Evolutionary conservation across 2,888 invertebrate genomes (phyloP).

Genomic region (Rhagium mordax): DNA sequence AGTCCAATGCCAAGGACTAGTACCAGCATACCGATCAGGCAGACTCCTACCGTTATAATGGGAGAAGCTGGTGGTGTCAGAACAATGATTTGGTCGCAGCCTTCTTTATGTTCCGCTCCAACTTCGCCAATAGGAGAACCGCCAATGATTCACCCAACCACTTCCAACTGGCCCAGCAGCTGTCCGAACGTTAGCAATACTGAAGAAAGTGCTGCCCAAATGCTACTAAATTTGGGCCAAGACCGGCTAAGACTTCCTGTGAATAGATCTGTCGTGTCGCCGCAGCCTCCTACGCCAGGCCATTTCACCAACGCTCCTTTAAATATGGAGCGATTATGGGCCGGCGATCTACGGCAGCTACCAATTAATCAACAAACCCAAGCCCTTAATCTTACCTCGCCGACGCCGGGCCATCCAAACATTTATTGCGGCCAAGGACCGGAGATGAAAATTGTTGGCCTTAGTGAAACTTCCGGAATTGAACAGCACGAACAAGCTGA

Average conservation of each 20-base stretch:
- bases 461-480: constrained; percentile 39
- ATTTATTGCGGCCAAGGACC: constrained; percentile 36
- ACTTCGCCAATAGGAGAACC: constrained; percentile 61
- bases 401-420: constrained; percentile 53
- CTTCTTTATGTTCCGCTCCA: constrained; percentile 64
- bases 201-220: constrained; percentile 77
- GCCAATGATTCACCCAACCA: constrained; percentile 63
- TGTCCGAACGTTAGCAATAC: constrained; percentile 61
- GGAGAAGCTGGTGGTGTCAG: constrained; percentile 91
- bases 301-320: constrained; percentile 77
- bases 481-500: constrained; percentile 73
- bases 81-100: constrained; percentile 81
- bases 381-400: constrained; percentile 82
- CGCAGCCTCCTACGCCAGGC: constrained; percentile 59
- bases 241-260: constrained; percentile 66
- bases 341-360: constrained; percentile 88
- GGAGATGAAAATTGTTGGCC: constrained; percentile 50
- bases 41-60: constrained; percentile 92
- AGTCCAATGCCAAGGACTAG: constrained; percentile 54
- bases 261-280: constrained; percentile 50
- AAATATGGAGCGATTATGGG: constrained; percentile 94
- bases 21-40: constrained; percentile 71
- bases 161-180: constrained; percentile 57
- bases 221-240: constrained; percentile 84
- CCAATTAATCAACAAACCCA: constrained; percentile 84